These are phyloP conservation scores for Ptychadena robeensis DNA, from an alignment of 2,797 vertebrate species.

Conservation along the genomic window DNA sequence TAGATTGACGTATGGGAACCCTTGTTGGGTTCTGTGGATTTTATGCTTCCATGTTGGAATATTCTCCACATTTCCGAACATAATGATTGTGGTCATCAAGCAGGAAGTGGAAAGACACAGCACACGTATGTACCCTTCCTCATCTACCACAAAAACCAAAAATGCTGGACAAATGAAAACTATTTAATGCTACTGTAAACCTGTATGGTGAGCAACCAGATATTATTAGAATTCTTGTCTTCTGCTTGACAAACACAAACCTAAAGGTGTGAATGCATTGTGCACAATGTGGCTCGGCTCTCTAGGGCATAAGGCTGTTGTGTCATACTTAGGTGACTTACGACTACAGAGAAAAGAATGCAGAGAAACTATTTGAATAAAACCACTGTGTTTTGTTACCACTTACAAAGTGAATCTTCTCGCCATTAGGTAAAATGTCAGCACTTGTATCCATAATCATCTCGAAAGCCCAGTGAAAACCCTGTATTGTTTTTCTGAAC, in stretches of 20 bases:
- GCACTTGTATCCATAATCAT: background rate
- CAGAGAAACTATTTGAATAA: background rate
- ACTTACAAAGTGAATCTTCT: background rate
- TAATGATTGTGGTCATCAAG: no score
- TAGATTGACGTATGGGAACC: no score
- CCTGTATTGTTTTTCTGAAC: background rate
- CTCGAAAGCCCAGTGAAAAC: background rate
- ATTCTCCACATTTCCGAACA: no score
- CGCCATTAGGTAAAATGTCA: background rate
- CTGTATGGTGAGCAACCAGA: no score
- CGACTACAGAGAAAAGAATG: background rate
- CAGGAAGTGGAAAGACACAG: no score
- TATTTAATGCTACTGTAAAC: no score
- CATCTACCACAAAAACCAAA: no score
- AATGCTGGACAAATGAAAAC: no score
- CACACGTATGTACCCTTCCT: no score
- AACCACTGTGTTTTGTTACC: constrained; percentile 11
- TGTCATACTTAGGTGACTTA: background rate
- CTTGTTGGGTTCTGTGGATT: no score
- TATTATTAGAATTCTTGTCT: background rate
- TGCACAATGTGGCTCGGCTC: constrained; percentile 3
- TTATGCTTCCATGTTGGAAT: no score
- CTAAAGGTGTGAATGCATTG: constrained; percentile 9
- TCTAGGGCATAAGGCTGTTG: background rate
- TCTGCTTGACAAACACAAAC: background rate